A percentile compares a stretch with the other conserved stretches of the same genome.
Conservation (phyloP, 2,888 invertebrate species). For the Agapostemon virescens region DNA sequence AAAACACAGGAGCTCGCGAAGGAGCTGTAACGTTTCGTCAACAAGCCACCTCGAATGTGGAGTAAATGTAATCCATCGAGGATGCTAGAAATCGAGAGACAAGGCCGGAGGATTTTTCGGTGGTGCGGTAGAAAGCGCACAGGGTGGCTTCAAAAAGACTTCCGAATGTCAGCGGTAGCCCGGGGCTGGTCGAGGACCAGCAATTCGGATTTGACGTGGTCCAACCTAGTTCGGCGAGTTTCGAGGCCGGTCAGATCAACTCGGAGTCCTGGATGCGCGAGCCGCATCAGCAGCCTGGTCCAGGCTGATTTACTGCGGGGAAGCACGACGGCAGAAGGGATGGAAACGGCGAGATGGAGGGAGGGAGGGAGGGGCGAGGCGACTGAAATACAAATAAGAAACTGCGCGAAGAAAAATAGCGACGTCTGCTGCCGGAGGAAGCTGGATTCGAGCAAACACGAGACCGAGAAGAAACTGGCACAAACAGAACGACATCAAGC, state of each 20-base stretch:
- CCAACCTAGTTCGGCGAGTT: slow-evolving; percentile 37
- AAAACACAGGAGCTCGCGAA: not conserved
- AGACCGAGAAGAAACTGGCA: slow-evolving; percentile 26
- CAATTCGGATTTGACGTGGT: slow-evolving; percentile 35
- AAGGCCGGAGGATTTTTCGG: slow-evolving; percentile 15
- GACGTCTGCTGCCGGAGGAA: not conserved
- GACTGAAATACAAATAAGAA: slow-evolving; percentile 33
- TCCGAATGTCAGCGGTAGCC: not conserved
- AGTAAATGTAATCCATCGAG: slow-evolving; percentile 18
- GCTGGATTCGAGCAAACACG: slow-evolving; percentile 10
- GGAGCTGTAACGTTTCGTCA: not conserved
- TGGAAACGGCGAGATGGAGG: no score
- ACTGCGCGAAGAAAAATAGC: slow-evolving; percentile 34
- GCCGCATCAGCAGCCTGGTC: slow-evolving; percentile 7
- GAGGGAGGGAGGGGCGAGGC: not conserved
- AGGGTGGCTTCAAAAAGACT: not conserved
- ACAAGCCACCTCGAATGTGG: not conserved
- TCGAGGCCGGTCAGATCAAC: slow-evolving; percentile 12
- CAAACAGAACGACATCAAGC: slow-evolving; percentile 33
- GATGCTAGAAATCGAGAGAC: slow-evolving; percentile 1
- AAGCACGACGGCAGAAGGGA: not conserved
- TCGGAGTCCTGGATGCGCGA: slow-evolving; percentile 3
- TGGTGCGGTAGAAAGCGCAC: slow-evolving; percentile 2
- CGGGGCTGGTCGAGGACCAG: slow-evolving; percentile 15
- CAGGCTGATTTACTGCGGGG: slow-evolving; percentile 24